A percentile compares a stretch with the other conserved stretches of the same genome.
phyloP scores from a whole-genome alignment of 1,140 invertebrate species.

The Hycleus cichorii region DNA sequence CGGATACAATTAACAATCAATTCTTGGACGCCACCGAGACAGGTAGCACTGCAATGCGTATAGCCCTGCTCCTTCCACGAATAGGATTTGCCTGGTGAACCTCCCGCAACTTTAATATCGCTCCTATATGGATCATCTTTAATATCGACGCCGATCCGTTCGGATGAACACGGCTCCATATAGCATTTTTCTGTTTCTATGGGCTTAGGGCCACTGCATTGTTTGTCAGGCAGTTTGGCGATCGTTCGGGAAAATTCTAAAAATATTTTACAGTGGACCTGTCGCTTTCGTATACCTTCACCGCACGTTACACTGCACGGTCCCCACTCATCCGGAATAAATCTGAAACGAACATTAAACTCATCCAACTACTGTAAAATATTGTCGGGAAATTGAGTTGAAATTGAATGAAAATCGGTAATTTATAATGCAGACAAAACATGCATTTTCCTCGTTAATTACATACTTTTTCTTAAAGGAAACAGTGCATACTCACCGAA shows the following conservation, averaged over 20 bases:
- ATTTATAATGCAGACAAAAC: too few relatives aligned
- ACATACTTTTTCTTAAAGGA: background rate
- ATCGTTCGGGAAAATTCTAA: slow-evolving; percentile 82
- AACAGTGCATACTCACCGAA: too few relatives aligned
- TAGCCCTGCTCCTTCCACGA: slow-evolving; percentile 79
- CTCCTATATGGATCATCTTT: slow-evolving; percentile 37
- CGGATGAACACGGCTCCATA: slow-evolving; percentile 58
- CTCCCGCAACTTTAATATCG: slow-evolving; percentile 46
- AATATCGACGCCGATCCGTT: slow-evolving; percentile 34
- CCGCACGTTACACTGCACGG: slow-evolving; percentile 85
- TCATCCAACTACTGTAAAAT: too few relatives aligned
- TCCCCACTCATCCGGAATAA: slow-evolving; percentile 73
- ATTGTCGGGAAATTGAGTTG: too few relatives aligned
- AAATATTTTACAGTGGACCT: slow-evolving; percentile 88
- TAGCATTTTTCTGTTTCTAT: slow-evolving; percentile 68
- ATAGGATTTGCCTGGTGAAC: slow-evolving; percentile 61
- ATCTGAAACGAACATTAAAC: slow-evolving; percentile 45
- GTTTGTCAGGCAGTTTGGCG: slow-evolving; percentile 76
- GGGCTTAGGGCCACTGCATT: slow-evolving; percentile 80
- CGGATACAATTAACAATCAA: slow-evolving; percentile 86
- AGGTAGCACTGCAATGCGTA: slow-evolving; percentile 88
- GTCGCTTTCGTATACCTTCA: slow-evolving; percentile 70
- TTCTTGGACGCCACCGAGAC: slow-evolving; percentile 85
- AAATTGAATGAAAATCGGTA: too few relatives aligned
- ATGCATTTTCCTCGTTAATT: background rate